Base-by-base conservation (phyloP, 2,888 invertebrate species). In the Eumerus sabulonum region DNA sequence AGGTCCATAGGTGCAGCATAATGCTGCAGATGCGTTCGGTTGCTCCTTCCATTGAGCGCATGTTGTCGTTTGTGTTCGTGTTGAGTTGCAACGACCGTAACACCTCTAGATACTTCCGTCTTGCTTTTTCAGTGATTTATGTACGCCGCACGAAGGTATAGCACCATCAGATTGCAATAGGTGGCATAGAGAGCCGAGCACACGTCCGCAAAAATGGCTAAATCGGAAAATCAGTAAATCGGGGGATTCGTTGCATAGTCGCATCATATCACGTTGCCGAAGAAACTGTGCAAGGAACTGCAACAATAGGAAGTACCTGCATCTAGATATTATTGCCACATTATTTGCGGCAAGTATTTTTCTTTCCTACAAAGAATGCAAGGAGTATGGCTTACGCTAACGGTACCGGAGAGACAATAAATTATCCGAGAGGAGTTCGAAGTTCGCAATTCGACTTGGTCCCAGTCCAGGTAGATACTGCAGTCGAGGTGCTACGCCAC, bases 81-180 rank as follows among this genome's bases (percentile, higher is more conserved):
- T 27, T 7, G 27, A 27, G 3, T 27, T 27, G 27, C 27, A 27
- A 27, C 27, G 27, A 18, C 19, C 27, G 36, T 50, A 53, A 44
- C 63, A 35, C 42, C 47, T 18, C 36, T 11, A 51, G 35, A 50
- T 42, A 38, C 36, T 51, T 27, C 14, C 19, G 36, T 40, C 57
- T 53, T 35, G 27, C 45, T 60, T 66, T 60, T 66, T 73, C 54
- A 56, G 62, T 74, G 74, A 74, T 74, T 74, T 62, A n/a, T n/a
- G n/a, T n/a, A 67, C 74, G 74, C 18, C 67, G 74, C 74, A 74
- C 74, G 74, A n/a, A n/a, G n/a, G 66, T 73, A 51, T 51, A 19
- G 51, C 38, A 36, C 16, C 19, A 57, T 35, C 54, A 66, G 54
- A 60, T 67, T 66, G 74, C 62, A 48, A 62, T 7, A 27, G 27